Evolutionary conservation across 2,888 invertebrate species (phyloP), one percentile per base, ranked within the genome.

Genomic region (Melieria omissa): DNA sequence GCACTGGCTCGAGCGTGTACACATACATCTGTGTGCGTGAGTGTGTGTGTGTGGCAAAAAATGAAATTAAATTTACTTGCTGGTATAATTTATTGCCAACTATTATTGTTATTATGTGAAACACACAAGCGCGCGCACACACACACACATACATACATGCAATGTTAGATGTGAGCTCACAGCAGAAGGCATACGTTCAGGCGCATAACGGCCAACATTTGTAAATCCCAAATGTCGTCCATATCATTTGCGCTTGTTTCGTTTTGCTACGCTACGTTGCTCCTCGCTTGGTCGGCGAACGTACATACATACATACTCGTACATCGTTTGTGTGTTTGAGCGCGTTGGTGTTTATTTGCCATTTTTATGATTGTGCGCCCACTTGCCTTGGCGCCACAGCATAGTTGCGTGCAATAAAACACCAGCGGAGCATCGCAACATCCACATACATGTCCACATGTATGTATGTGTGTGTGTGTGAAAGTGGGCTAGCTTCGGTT

Each of bases 361-460:
- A 57, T 57, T 57, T 57, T 57, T 57, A 57, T 57, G 16, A 57
- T 57, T 29, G 57, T 29, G 10, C 57, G 57, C 10, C 41, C 8
- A 57, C 8, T 29, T 29, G 29, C 29, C 29, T 29, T 29, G 29
- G 29, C 29, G 29, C 29, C 29, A 29, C 2, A 57, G 5, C 16
- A 29, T 10, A 57, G 41, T 29, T 57, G 41, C 41, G 57, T 57
- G 57, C 57, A 16, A 57, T 57, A 57, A 57, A 16, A 57, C 41
- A 57, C 16, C 16, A 57, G 41, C 2, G 14, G 14, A 29, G 29
- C 41, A 5, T 29, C 16, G 57, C 41, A 29, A 10, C 57, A 29
- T 55, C 16, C 29, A 14, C 29, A 29, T 14, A 9, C 29, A 12
- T 14, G 42, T 61, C 14, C 41, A 12, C 0, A 14, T 14, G 45